Evolutionary conservation across 2,797 vertebrate species (phyloP).

Genomic region (Petrocephalus schoutedeni): DNA sequence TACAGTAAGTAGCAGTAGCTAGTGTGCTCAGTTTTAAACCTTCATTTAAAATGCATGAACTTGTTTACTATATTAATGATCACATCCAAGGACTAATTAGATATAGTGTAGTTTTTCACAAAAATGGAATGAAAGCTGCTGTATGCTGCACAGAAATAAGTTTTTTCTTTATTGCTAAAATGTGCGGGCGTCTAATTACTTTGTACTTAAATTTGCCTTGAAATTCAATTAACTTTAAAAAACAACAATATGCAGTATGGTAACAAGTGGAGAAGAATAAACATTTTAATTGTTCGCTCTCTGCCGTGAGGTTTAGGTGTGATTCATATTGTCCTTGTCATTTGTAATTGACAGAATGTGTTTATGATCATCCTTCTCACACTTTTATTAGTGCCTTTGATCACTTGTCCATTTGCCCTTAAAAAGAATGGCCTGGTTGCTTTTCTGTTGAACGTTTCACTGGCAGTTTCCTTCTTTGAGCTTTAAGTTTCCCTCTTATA

Average conservation of each 20-base stretch:
- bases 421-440: neutral
- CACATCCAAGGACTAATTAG: neutral
- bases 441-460: neutral
- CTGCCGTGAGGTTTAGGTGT: neutral
- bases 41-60: slow-evolving; percentile 7
- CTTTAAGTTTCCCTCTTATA: neutral
- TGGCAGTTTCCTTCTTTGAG: neutral
- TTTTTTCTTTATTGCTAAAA: neutral
- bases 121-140: neutral
- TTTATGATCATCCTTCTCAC: neutral
- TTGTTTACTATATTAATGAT: neutral
- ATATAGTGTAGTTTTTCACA: neutral
- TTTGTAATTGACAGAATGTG: neutral
- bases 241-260: neutral
- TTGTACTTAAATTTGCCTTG: neutral
- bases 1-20: neutral
- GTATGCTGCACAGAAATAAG: neutral
- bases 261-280: neutral
- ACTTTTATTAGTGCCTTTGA: neutral
- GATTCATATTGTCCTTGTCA: neutral
- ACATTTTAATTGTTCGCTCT: neutral
- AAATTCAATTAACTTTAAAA: slow-evolving; percentile 1
- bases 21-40: neutral
- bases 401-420: neutral
- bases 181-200: slow-evolving; percentile 7